Evolutionary conservation across 2,113 vertebrate genomes (phyloP).

Genomic region (Hypanus sabinus): DNA sequence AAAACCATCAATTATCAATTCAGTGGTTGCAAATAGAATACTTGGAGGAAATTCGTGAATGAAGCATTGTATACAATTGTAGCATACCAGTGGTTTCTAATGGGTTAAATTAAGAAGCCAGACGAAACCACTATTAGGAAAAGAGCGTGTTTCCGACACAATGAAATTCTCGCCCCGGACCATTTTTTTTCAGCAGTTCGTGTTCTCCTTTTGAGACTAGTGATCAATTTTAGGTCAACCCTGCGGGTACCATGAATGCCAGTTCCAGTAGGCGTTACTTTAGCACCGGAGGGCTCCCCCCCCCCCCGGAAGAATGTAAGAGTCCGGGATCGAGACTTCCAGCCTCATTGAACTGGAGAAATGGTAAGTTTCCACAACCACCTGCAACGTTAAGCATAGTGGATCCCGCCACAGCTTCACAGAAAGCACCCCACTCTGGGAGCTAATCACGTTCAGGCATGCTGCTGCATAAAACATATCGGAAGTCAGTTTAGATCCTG

Average conservation of each 20-base stretch:
- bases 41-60: background rate
- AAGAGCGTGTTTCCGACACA: background rate
- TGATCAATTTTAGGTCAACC: background rate
- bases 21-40: background rate
- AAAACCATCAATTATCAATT: background rate
- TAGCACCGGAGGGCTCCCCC: background rate
- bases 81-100: too few relatives aligned
- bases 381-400: background rate
- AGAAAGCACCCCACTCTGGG: background rate
- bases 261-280: background rate
- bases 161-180: background rate
- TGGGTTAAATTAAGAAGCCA: background rate
- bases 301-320: background rate
- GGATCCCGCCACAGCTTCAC: background rate
- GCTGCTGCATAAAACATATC: background rate
- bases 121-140: background rate
- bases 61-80: background rate
- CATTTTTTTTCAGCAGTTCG: background rate
- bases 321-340: background rate
- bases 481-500: background rate
- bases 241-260: background rate
- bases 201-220: background rate
- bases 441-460: background rate
- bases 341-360: background rate
- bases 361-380: background rate